Percentiles rank a stretch among this genome's conserved stretches.
Evolutionary conservation across 2,888 invertebrate species (phyloP).

Genomic region (Pristionchus maxplancki): DNA sequence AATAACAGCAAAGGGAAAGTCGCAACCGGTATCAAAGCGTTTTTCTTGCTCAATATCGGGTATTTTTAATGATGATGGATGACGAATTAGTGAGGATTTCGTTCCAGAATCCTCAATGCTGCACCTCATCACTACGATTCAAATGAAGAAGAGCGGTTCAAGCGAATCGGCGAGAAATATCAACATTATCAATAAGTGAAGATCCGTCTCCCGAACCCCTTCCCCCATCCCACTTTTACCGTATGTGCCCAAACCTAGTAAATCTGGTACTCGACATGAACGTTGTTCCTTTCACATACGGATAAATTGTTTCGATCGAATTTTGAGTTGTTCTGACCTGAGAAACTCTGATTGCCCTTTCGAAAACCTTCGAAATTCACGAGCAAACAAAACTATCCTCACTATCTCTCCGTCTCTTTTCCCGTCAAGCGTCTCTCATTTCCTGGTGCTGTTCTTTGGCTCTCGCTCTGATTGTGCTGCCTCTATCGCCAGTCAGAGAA

Average conservation of each 20-base stretch:
- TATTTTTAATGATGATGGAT: too few species aligned
- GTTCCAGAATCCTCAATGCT: not conserved
- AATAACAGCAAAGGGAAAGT: too few species aligned
- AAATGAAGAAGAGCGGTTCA: not conserved
- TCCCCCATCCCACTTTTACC: not conserved
- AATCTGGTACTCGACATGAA: not conserved
- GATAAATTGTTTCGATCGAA: too few species aligned
- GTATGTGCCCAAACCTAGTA: too few species aligned
- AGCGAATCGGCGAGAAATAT: not conserved
- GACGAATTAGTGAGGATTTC: too few species aligned
- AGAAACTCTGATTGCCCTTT: too few species aligned
- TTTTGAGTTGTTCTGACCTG: too few species aligned
- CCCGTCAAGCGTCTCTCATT: not conserved
- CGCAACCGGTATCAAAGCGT: too few species aligned
- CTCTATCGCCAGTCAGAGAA: too few species aligned
- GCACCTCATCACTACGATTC: not conserved
- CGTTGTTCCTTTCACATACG: not conserved
- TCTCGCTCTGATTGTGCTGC: not conserved
- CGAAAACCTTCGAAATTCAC: slow-evolving; percentile 16
- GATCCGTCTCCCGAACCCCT: too few species aligned
- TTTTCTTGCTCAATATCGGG: too few species aligned
- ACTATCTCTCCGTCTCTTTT: not conserved
- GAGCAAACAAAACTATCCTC: not conserved
- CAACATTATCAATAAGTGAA: not conserved
- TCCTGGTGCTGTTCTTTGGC: not conserved